Evolutionary conservation across 2,888 invertebrate genomes (phyloP).

Genomic region (Allophyes oxyacanthae): DNA sequence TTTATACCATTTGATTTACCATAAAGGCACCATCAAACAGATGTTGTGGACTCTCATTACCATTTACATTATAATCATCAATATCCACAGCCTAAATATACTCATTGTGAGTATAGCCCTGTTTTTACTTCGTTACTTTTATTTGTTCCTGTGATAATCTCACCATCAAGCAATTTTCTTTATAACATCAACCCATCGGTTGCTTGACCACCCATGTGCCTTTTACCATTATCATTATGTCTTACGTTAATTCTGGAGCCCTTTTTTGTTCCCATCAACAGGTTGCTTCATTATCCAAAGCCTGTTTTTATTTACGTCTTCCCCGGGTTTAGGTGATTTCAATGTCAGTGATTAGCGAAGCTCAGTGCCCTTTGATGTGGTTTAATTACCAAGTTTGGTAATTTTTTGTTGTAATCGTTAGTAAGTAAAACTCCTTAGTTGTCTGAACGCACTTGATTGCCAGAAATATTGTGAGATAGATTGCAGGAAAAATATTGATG

Average conservation of each 20-base stretch:
- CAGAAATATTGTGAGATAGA: too few species aligned
- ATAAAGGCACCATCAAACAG: too few species aligned
- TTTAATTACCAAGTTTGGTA: not conserved
- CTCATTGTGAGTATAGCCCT: not conserved
- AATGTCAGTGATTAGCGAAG: slow-evolving; percentile 8
- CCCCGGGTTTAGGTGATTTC: not conserved
- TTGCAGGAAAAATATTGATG: too few species aligned
- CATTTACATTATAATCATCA: too few species aligned
- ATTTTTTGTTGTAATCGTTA: not conserved
- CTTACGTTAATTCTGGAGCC: slow-evolving; percentile 3
- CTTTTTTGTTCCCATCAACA: slow-evolving; percentile 15
- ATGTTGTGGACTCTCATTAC: too few species aligned
- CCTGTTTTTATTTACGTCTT: too few species aligned
- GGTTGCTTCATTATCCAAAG: not conserved
- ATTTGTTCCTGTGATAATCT: slow-evolving; percentile 3
- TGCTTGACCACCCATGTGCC: slow-evolving; percentile 30
- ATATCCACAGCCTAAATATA: not conserved
- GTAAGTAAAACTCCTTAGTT: too few species aligned
- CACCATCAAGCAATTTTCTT: slow-evolving; percentile 25
- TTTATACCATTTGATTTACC: too few species aligned
- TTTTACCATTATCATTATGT: slow-evolving; percentile 5
- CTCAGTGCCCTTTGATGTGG: slow-evolving; percentile 2
- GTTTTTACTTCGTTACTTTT: not conserved
- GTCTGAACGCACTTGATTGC: not conserved
- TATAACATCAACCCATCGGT: not conserved